Evolutionary conservation across 2,888 invertebrate genomes (phyloP), one percentile per base, ranked within the genome.

Genomic region (Eristalinus sepulchralis): DNA sequence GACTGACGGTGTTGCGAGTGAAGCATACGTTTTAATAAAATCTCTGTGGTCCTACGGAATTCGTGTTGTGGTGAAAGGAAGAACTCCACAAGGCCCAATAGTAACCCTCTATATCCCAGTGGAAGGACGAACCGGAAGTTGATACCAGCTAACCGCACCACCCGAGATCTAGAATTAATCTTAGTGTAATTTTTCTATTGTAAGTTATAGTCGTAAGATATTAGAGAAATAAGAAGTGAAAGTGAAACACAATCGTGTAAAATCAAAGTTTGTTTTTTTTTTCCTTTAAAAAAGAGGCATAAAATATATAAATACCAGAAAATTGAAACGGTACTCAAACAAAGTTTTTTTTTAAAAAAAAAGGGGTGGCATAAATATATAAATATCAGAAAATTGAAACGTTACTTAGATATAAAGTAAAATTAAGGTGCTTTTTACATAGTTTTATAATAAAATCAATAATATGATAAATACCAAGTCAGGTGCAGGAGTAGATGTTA

Each of bases 41-140:
- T 27, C 27, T 27, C 27, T 27, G 27, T 10, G 34, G 34, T 9
- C 9, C 10, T 34, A n/a, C 27, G 33, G 33, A 17, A 33, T 33
- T 34, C 33, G 33, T 39, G 64, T 24, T 36, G 39, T 64, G 64
- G n/a, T n/a, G n/a, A 39, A 64, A 64, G 39, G 39, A 24, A 62
- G 2, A 10, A 20, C 17, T 62, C 62, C 27, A 67, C 53, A 67
- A 55, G 68, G 53, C 67, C 68, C 55, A 53, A 55, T 11, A 68
- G 68, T 68, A 68, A 55, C 67, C 67, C 53, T 67, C 47, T n/a
- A n/a, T 33, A 64, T 36, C 27, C 27, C 24, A 39, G 24, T 11
- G n/a, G 34, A 20, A 67, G 17, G 67, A 67, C 68, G 34, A 68
- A 68, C 11, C 68, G 68, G 68, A 70, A 70, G 70, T 59, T 70